These are phyloP conservation scores for Megathymus violae DNA, from an alignment of 1,140 invertebrate genomes.

Conservation along the genomic window DNA sequence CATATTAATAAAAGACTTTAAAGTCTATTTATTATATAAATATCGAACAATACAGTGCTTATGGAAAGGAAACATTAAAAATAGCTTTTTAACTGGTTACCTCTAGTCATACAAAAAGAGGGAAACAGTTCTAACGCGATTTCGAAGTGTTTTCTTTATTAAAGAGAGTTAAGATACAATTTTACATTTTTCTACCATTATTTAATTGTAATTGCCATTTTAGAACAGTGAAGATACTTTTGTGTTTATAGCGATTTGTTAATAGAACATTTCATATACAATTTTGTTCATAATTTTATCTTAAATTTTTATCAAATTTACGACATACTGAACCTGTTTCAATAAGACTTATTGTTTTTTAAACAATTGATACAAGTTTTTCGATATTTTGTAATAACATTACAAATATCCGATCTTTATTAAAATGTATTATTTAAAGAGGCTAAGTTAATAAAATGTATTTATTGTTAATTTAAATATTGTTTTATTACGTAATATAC, in stretches of 20 bases:
- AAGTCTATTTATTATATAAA: neutral
- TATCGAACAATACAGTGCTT: no score
- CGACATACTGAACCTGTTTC: no score
- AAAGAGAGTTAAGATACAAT: neutral
- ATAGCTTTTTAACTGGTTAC: neutral
- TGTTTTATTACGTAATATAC: conserved; percentile 42
- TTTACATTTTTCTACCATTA: neutral
- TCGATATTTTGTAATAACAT: conserved; percentile 18
- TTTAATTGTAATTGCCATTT: neutral
- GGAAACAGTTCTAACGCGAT: neutral
- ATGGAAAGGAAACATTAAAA: conserved; percentile 1
- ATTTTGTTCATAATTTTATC: no score
- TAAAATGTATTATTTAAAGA: conserved; percentile 59
- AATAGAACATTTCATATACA: no score
- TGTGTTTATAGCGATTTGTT: no score
- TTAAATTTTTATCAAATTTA: no score
- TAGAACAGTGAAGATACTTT: no score
- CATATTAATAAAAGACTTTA: conserved; percentile 39
- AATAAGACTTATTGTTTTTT: no score
- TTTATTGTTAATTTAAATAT: conserved; percentile 73
- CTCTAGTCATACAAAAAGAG: neutral
- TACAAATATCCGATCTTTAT: conserved; percentile 38
- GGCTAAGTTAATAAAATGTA: conserved; percentile 72
- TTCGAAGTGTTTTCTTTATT: neutral
- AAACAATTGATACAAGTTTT: conserved; percentile 6